Base-by-base conservation (phyloP, 2,113 vertebrate genomes). In the Lepidothrix coronata region DNA sequence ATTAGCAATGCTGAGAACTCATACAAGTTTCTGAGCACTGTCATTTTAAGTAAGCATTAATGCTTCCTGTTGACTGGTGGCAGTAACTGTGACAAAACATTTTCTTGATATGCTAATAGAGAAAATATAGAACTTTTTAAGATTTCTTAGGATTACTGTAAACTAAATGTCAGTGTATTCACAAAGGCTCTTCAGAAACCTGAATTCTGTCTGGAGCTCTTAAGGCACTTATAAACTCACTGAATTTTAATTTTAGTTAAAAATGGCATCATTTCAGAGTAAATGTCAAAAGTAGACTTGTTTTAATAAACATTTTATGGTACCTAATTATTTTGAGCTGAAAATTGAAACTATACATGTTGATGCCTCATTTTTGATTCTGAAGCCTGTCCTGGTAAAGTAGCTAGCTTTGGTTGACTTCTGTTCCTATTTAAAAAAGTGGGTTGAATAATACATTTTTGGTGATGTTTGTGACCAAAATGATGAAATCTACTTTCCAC, bases 51-150 rank as follows among this genome's bases (percentile, higher is more conserved):
- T 66, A 58, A 79, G 14, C 24, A 54, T 67, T 48, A 85, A 33
- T 57, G 30, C 28, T 90, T 89, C 19, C 21, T 44, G 21, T 25
- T 95, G 48, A 88, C 17, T 92, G 30, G 70, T 49, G 15, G 39
- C 35, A 91, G 19, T 77, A 51, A 54, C 41, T 48, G 51, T 88
- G 70, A 61, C 83, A 77, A 83, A 96, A 81, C 8, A 58, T 85
- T 91, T 91, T 85, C 76, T 62, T 77, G 59, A 71, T 75, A 59
- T 76, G 39, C 19, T 94, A 24, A 14, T 48, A 84, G 48, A 87
- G 65, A 67, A 88, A 16, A 2, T 57, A 31, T 49, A 57, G 17
- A 39, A 61, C 49, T 70, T 79, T 61, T 79, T 25, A 83, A 44
- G 10, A 41, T 55, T 27, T 77, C 30, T 76, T 81, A 43, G 28